phyloP scores from a whole-genome alignment of 2,797 vertebrate species.

The Eurystomus glaucurus region DNA sequence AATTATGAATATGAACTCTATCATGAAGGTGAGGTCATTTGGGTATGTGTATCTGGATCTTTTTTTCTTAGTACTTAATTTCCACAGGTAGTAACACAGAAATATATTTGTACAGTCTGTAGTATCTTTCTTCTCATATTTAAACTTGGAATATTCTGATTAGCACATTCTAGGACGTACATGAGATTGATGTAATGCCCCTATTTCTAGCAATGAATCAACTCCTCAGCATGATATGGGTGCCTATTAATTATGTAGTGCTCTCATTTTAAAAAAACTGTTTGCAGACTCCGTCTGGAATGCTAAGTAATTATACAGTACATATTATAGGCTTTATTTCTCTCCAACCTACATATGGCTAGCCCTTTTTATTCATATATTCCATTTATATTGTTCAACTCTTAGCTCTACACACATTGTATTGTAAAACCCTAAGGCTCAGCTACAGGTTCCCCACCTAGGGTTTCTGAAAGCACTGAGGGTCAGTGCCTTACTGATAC shows the following conservation, averaged over 20 bases:
- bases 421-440: background rate
- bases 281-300: conserved; percentile 29
- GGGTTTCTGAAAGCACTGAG: background rate
- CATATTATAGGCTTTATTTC: conserved; percentile 11
- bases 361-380: background rate
- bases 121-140: background rate
- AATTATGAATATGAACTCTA: background rate
- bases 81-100: background rate
- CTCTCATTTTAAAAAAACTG: conserved; percentile 46
- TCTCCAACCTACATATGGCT: background rate
- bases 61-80: background rate
- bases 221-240: background rate
- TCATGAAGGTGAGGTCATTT: background rate
- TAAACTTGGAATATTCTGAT: conserved; percentile 19
- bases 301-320: conserved; percentile 12
- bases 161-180: background rate
- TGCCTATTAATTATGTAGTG: conserved; percentile 56
- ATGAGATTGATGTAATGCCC: conserved; percentile 20
- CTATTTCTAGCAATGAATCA: conserved; percentile 43
- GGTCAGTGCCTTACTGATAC: background rate
- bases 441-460: background rate
- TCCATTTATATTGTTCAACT: background rate
- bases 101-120: background rate
- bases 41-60: fast-evolving
- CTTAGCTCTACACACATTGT: background rate